phyloP scores from a whole-genome alignment of 2,113 vertebrate species.

The Tetrao urogallus region DNA sequence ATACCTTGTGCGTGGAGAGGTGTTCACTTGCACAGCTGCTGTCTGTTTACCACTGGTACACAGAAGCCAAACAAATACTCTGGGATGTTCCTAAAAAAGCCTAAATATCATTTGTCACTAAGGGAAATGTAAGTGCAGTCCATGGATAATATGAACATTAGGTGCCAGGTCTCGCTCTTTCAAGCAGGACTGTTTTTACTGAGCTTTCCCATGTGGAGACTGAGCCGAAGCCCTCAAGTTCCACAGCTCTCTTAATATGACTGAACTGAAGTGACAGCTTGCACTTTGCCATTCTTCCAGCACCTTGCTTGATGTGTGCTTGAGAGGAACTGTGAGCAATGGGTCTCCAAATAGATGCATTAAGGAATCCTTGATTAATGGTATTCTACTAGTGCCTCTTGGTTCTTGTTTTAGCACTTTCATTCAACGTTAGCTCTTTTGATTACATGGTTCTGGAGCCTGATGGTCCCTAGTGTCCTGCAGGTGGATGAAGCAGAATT shows the following conservation, averaged over 20 bases:
- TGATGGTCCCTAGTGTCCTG: neutral
- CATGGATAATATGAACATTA: accelerated
- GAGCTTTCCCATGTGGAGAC: neutral
- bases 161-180: neutral
- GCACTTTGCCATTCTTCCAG: no score
- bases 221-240: no score
- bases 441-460: neutral
- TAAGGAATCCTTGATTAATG: no score
- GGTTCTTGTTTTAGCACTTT: neutral
- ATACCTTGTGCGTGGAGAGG: accelerated
- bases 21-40: neutral
- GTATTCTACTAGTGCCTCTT: neutral
- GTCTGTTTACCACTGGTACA: neutral
- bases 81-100: neutral
- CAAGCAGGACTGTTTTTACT: neutral
- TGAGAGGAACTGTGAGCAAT: no score
- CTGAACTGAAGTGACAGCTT: no score
- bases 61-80: neutral
- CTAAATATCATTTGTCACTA: neutral
- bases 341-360: no score
- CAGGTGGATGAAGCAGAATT: neutral
- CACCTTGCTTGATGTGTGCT: no score
- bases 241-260: no score
- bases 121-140: neutral
- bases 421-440: neutral